Percentiles rank a stretch among this genome's conserved stretches.
Conservation (phyloP, 2,888 invertebrate genomes). For the Drosophila stalkeri region DNA sequence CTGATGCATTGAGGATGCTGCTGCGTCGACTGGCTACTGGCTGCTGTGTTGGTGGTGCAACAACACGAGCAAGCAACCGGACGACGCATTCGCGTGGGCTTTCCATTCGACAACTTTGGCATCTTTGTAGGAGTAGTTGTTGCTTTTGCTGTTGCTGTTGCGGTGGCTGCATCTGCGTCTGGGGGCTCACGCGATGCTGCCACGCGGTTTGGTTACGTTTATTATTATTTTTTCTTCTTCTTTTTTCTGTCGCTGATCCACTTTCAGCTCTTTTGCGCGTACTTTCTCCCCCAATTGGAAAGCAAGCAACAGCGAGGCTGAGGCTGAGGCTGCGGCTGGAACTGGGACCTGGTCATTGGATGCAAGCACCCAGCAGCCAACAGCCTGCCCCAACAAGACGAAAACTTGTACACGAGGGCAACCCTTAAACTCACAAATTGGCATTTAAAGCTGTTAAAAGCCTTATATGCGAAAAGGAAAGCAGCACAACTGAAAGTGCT, state of each 20-base stretch:
- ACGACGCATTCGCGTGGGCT: constrained; percentile 73
- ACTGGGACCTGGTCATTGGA: constrained; percentile 43
- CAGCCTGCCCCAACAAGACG: constrained; percentile 24
- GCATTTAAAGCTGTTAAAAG: constrained; percentile 1
- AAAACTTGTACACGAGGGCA: constrained; percentile 22
- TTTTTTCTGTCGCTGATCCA: constrained; percentile 69
- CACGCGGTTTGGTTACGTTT: constrained; percentile 81
- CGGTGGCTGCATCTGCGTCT: constrained; percentile 56
- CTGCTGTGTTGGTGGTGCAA: constrained; percentile 24
- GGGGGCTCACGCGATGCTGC: constrained; percentile 76
- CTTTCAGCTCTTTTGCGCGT: constrained; percentile 77
- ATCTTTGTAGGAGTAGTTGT: constrained; percentile 69
- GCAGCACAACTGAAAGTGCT: constrained; percentile 7
- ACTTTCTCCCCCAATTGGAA: constrained; percentile 81
- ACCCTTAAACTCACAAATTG: constrained; percentile 18
- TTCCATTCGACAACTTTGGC: constrained; percentile 63
- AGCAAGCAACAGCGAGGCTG: constrained; percentile 57
- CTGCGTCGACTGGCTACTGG: constrained; percentile 14
- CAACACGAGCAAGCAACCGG: constrained; percentile 32
- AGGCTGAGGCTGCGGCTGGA: constrained; percentile 11
- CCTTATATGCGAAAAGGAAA: constrained; percentile 11
- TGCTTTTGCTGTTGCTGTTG: constrained; percentile 21
- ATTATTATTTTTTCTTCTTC: constrained; percentile 62
- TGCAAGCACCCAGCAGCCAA: constrained; percentile 16
- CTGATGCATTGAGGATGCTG: constrained; percentile 42